Percentiles rank a stretch among this genome's conserved stretches.
Evolutionary conservation across 2,113 vertebrate genomes (phyloP).

Genomic region (Etia nguti): DNA sequence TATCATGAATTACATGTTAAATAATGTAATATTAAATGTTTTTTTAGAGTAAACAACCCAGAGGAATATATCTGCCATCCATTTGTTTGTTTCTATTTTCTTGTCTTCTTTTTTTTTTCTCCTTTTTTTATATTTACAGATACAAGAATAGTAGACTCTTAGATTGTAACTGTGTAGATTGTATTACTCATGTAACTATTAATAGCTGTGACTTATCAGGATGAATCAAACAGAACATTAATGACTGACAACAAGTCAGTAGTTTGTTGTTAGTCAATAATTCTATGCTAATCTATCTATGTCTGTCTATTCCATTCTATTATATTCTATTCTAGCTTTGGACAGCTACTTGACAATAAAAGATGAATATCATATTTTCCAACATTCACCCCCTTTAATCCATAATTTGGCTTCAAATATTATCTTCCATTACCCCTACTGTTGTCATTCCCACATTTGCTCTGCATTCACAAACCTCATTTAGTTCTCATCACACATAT

Average conservation of each 20-base stretch:
- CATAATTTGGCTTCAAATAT: neutral
- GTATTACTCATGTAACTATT: neutral
- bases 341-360: neutral
- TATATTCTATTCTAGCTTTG: neutral
- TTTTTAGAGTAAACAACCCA: neutral
- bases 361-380: neutral
- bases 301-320: neutral
- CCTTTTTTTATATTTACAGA: neutral
- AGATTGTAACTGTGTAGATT: neutral
- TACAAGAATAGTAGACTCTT: neutral
- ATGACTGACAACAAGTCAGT: neutral
- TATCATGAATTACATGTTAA: neutral
- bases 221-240: neutral
- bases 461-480: neutral
- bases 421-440: neutral
- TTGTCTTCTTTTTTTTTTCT: neutral
- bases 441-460: neutral
- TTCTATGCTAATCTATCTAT: neutral
- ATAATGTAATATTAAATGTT: neutral
- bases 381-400: neutral
- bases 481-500: neutral
- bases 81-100: neutral
- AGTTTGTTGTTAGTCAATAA: neutral
- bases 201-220: neutral
- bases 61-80: neutral